phyloP scores from a whole-genome alignment of 2,797 vertebrate genomes.

The Neosilurus mollespiculum region DNA sequence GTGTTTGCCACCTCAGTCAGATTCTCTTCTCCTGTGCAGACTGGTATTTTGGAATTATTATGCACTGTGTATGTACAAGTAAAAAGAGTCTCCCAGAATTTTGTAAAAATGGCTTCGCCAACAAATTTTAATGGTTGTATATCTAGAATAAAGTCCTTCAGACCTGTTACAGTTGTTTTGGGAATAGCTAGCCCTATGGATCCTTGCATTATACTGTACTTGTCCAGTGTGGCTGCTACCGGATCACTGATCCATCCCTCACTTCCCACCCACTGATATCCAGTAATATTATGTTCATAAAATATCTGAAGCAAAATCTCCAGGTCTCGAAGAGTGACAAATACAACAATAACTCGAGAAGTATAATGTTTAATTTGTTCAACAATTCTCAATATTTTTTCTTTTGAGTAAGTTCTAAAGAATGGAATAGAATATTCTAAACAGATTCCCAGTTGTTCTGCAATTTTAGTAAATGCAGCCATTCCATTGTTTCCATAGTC shows the following conservation, averaged over 20 bases:
- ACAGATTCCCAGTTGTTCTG: slow-evolving; percentile 68
- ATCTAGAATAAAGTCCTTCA: slow-evolving; percentile 43
- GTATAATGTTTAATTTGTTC: slow-evolving; percentile 66
- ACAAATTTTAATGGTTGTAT: slow-evolving; percentile 19
- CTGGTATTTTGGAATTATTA: not conserved
- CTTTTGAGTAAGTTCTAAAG: slow-evolving; percentile 55
- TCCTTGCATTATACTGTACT: slow-evolving; percentile 67
- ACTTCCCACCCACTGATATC: slow-evolving; percentile 70
- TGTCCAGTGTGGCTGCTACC: slow-evolving; percentile 66
- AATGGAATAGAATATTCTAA: slow-evolving; percentile 70
- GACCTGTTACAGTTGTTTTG: slow-evolving; percentile 20
- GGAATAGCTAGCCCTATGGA: slow-evolving; percentile 69
- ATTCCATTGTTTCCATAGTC: slow-evolving; percentile 76
- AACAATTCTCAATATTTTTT: slow-evolving; percentile 66
- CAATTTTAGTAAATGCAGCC: slow-evolving; percentile 68
- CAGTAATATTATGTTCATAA: slow-evolving; percentile 66
- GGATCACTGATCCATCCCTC: slow-evolving; percentile 74
- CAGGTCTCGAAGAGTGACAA: slow-evolving; percentile 68
- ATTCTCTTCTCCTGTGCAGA: slow-evolving; percentile 45
- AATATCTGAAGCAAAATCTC: slow-evolving; percentile 66
- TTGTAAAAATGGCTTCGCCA: slow-evolving; percentile 18
- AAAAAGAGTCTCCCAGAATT: slow-evolving; percentile 41
- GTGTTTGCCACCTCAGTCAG: slow-evolving; percentile 26
- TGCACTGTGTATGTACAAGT: slow-evolving; percentile 8
- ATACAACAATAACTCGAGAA: slow-evolving; percentile 67